Base-by-base conservation (phyloP, 2,797 vertebrate genomes). In the Champsocephalus esox region DNA sequence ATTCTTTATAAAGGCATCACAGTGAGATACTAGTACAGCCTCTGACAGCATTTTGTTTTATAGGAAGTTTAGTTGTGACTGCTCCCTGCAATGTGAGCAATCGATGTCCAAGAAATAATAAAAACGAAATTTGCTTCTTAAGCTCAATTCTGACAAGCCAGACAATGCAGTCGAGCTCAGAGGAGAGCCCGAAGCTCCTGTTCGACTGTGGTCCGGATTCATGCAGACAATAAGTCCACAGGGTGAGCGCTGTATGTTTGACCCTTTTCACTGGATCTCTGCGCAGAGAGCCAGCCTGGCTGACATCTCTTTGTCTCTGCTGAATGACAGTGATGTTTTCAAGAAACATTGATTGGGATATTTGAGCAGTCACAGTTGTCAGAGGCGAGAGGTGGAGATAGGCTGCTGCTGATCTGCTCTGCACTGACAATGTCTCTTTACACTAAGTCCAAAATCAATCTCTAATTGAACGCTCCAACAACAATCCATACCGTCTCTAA, bases 381-480 rank as follows among this genome's bases (percentile, higher is more conserved):
- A 83, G 65, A 75, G 55, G 50, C 44, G 34, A 80, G 75, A 46
- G 12, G 59, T 57, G 60, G 56, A 87, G 81, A 87, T 80, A 83
- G 66, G 77, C 79, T 13, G 70, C 69, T 74, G 81, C 55, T 77
- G 74, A 90, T 88, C 84, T 83, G 77, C 79, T 81, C 19, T 62
- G 6, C 77, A 72, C 81, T 84, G 87, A 90, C 89, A 88, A 82
- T 82, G 75, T 90, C 85, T 89, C 73, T 77, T 80, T 70, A 69
- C 85, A 71, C 77, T 89, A 88, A 92, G 86, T 87, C 86, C 65
- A 88, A 92, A 92, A 92, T 90, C 88, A 88, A 92, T 91, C 56
- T 73, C 69, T 82, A 85, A 92, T 89, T 88, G 90, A 89, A 80
- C 71, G 48, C 74, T 81, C 79, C 71, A 77, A 87, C 86, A 89